Base-by-base conservation (phyloP, 1,140 invertebrate species). In the Sesamia nonagrioides region DNA sequence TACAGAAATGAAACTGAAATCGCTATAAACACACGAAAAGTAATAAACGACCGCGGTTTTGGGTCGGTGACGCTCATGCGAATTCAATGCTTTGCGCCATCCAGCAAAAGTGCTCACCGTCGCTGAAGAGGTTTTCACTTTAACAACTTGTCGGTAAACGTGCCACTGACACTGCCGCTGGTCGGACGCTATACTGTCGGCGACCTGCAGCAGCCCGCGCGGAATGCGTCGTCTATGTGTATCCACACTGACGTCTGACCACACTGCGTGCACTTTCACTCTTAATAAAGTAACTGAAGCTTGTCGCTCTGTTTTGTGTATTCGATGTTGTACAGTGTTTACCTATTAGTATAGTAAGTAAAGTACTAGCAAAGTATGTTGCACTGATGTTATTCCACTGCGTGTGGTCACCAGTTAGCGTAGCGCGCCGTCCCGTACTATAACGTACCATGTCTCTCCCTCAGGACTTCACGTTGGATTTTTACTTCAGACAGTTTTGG, bases 401-500 rank as follows among this genome's bases (percentile, higher is more conserved):
- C 18, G 66, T 50, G 27, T 42, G n/a, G 13, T 27, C 1, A 27
- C 27, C 27, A 27, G 1, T 27, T 3, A 1, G 3, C 69, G 42
- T 2, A 18, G 58, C 73, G 15, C 58, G 35, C 73, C 42, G 9
- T 17, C 58, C 33, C 21, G 7, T 18, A 76, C 58, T 76, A 76
- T 45, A 76, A 40, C 73, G 2, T 21, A 15, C 60, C 8, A 52
- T 79, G 69, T 81, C 78, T 82, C 84, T 87, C 74, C 86, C 84
- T 72, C 95, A 99, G 98, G 99, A 99, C 96, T 99, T 99, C 96
- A 99, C 99, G 79, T 95, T 99, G 96, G 99, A 99, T 96, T 99
- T 99, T 96, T 99, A 99, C 97, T 99, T 99, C 96, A 97, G 99
- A 93, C 99, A 99, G 96, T 98, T 98, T 95, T 99, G 99, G 99